These are phyloP conservation scores for Diplosoma virens DNA, from an alignment of 23 tunicate species.

Conservation along the genomic window DNA sequence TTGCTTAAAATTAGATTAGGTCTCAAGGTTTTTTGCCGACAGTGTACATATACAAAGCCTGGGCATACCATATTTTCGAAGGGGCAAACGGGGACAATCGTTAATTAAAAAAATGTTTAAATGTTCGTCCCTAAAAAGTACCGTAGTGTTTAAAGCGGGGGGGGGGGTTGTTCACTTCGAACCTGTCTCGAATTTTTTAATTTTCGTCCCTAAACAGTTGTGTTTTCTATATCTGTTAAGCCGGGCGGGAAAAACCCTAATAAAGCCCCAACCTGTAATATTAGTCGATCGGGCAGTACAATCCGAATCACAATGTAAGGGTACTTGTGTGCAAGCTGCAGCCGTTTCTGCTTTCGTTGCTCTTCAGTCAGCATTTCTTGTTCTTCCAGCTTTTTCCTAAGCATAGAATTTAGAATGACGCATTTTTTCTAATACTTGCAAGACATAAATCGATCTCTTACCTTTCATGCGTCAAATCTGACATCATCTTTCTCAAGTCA, in stretches of 20 bases:
- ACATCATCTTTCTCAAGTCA: slow-evolving; percentile 54
- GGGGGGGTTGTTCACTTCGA: no score
- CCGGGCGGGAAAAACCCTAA: background rate
- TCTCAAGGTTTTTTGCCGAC: no score
- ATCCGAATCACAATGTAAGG: slow-evolving; percentile 31
- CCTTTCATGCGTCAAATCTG: slow-evolving; percentile 39
- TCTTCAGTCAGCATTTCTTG: slow-evolving; percentile 34
- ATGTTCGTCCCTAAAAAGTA: no score
- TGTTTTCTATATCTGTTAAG: no score
- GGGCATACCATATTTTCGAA: no score
- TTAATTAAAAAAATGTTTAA: no score
- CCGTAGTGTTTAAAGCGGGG: no score
- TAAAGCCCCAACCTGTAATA: slow-evolving; percentile 27
- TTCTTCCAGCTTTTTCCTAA: slow-evolving; percentile 19
- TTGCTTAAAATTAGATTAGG: no score
- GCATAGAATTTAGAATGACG: background rate
- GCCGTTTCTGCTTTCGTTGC: background rate
- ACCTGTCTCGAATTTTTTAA: no score
- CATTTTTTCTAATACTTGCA: background rate
- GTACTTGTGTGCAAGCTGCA: background rate
- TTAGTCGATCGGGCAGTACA: slow-evolving; percentile 38
- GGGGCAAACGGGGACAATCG: no score
- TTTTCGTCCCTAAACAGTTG: no score
- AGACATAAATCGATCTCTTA: background rate
- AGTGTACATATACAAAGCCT: no score